Evolutionary conservation across 2,888 invertebrate genomes (phyloP).

Genomic region (Stenurella melanura): DNA sequence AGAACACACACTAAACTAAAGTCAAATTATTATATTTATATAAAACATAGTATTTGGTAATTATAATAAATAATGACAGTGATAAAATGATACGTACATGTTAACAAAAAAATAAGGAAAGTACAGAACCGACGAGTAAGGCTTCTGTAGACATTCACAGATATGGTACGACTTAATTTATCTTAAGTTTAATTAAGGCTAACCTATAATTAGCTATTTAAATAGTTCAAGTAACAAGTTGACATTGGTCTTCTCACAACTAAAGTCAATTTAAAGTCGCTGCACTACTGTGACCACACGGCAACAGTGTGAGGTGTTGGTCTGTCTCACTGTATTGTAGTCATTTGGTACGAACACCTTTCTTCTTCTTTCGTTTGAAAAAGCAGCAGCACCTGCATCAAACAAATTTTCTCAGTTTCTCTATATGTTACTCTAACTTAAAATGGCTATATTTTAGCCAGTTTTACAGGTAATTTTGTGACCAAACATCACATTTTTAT

Average conservation of each 20-base stretch:
- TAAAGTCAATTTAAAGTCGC: slow-evolving; percentile 67
- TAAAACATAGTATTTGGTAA: slow-evolving; percentile 69
- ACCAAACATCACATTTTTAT: too few relatives aligned
- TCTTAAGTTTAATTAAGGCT: slow-evolving; percentile 70
- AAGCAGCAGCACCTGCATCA: slow-evolving; percentile 97
- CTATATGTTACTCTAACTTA: background rate
- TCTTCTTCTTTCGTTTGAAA: slow-evolving; percentile 99
- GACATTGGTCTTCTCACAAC: slow-evolving; percentile 67
- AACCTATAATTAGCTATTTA: slow-evolving; percentile 71
- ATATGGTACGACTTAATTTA: slow-evolving; percentile 72
- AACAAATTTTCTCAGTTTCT: slow-evolving; percentile 2
- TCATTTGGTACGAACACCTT: slow-evolving; percentile 76
- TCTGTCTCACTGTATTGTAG: slow-evolving; percentile 74
- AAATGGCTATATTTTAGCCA: too few relatives aligned
- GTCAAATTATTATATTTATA: slow-evolving; percentile 59
- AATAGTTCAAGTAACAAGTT: slow-evolving; percentile 68
- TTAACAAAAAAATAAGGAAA: slow-evolving; percentile 56
- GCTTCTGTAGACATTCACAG: slow-evolving; percentile 69
- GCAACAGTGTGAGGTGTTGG: slow-evolving; percentile 73
- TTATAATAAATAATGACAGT: slow-evolving; percentile 64
- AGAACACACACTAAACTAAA: slow-evolving; percentile 65
- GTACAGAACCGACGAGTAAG: slow-evolving; percentile 69
- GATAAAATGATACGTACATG: slow-evolving; percentile 49
- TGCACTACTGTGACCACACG: slow-evolving; percentile 73
- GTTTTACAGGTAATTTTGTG: too few relatives aligned